Evolutionary conservation across 2,797 vertebrate genomes (phyloP).

Genomic region (Distichodus sexfasciatus): DNA sequence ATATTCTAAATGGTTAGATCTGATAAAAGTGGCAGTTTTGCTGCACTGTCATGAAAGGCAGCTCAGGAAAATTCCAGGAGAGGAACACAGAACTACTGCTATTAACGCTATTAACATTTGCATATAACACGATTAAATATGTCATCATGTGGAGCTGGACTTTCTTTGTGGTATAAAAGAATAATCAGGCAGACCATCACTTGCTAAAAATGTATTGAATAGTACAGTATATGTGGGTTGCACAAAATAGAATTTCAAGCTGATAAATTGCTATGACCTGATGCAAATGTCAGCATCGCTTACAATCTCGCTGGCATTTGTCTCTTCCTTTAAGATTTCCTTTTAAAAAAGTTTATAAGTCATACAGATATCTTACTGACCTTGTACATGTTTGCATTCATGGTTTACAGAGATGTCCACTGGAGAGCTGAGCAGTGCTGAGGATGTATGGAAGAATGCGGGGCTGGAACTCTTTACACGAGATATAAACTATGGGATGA

Average conservation of each 20-base stretch:
- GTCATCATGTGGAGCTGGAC: slow-evolving; percentile 20
- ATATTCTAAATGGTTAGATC: neutral
- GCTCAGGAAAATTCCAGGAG: slow-evolving; percentile 17
- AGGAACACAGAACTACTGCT: slow-evolving; percentile 5
- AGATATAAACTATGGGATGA: slow-evolving; percentile 69
- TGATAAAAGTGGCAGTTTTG: slow-evolving; percentile 14
- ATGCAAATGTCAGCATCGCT: too few species aligned
- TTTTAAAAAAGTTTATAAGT: too few species aligned
- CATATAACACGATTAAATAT: neutral
- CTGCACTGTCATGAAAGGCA: slow-evolving; percentile 4
- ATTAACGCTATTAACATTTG: slow-evolving; percentile 23
- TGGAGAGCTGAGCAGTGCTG: slow-evolving; percentile 60
- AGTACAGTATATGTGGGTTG: too few species aligned
- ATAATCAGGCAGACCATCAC: slow-evolving; percentile 5
- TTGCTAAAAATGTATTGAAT: too few species aligned
- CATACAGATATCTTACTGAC: too few species aligned
- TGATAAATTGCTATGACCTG: too few species aligned
- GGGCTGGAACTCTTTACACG: slow-evolving; percentile 55
- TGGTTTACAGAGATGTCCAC: slow-evolving; percentile 49
- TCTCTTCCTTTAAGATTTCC: too few species aligned
- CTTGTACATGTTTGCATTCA: neutral
- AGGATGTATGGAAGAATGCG: slow-evolving; percentile 46
- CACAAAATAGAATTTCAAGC: too few species aligned
- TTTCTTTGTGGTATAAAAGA: slow-evolving; percentile 8
- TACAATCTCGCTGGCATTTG: too few species aligned